Evolutionary conservation across 1,140 invertebrate species (phyloP).

Genomic region (Drosophila navojoa): DNA sequence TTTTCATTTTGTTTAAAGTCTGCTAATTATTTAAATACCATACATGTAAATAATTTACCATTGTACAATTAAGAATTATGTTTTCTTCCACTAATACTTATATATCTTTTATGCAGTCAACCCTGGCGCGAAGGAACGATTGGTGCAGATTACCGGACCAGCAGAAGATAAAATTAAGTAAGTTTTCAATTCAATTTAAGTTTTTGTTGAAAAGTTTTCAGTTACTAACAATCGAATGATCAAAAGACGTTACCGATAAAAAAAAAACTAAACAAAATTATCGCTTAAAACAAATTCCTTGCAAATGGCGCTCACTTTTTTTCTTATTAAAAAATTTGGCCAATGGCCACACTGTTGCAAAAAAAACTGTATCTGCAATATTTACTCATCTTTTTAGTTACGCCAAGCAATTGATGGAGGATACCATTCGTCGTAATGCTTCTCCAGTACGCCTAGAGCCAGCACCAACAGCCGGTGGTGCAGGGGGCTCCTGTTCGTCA

Average conservation of each 20-base stretch:
- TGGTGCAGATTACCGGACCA: conserved; percentile 96
- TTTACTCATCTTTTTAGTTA: conserved; percentile 86
- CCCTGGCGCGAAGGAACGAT: conserved; percentile 94
- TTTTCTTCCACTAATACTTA: not conserved
- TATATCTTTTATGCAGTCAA: conserved; percentile 87
- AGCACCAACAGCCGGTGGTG: conserved; percentile 66
- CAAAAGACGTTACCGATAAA: not conserved
- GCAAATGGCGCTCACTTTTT: not conserved
- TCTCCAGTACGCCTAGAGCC: conserved; percentile 91
- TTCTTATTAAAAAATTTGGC: not conserved
- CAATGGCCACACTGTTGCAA: not conserved
- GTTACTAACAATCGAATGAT: too few relatives aligned
- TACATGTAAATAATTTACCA: conserved; percentile 11
- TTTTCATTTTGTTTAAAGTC: conserved; percentile 9
- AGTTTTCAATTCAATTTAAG: conserved; percentile 80
- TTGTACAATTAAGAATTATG: not conserved
- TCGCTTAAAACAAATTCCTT: too few relatives aligned
- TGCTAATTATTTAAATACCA: conserved; percentile 16
- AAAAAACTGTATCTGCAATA: conserved; percentile 26
- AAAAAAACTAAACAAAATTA: too few relatives aligned
- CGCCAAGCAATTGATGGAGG: conserved; percentile 95
- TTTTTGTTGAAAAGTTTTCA: not conserved
- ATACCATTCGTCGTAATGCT: conserved; percentile 95
- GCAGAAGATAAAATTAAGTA: conserved; percentile 96
- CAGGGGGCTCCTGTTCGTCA: conserved; percentile 86